A percentile compares a stretch with the other conserved stretches of the same genome.
phyloP scores from a whole-genome alignment of 2,888 invertebrate species.

The Petrolisthes manimaculis region DNA sequence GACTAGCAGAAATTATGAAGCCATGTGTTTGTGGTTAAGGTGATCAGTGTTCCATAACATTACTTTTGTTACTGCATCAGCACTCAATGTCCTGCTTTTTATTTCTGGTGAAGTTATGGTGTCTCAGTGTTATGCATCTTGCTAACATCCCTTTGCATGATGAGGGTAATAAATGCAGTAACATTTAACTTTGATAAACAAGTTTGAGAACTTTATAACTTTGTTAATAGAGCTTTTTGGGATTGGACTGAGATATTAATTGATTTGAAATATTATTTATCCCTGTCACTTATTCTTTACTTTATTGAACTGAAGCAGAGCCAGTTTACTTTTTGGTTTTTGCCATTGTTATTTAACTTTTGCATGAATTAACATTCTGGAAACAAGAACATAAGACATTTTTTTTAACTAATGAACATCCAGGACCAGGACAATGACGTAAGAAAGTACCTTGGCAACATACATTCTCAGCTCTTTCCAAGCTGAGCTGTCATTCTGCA shows the following conservation, averaged over 20 bases:
- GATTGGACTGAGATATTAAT: background rate
- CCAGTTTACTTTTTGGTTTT: background rate
- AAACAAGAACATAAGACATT: too few relatives aligned
- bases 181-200: background rate
- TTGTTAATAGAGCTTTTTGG: too few relatives aligned
- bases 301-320: background rate
- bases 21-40: slow-evolving; percentile 2
- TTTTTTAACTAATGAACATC: too few relatives aligned
- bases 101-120: slow-evolving; percentile 48
- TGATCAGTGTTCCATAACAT: background rate
- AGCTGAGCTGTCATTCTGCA: too few relatives aligned
- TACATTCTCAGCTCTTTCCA: too few relatives aligned
- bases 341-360: slow-evolving; percentile 15
- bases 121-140: slow-evolving; percentile 55
- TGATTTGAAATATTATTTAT: background rate
- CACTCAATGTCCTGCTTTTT: slow-evolving; percentile 24
- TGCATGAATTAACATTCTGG: slow-evolving; percentile 21
- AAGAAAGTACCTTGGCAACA: too few relatives aligned
- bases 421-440: too few relatives aligned
- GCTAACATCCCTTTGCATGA: slow-evolving; percentile 58
- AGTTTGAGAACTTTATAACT: too few relatives aligned
- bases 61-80: slow-evolving; percentile 19
- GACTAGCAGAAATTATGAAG: background rate
- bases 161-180: slow-evolving; percentile 41
- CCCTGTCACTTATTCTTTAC: background rate